Percentiles rank a stretch among this genome's conserved stretches.
Evolutionary conservation across 2,888 invertebrate species (phyloP).

Genomic region (Caenorhabditis panamensis): DNA sequence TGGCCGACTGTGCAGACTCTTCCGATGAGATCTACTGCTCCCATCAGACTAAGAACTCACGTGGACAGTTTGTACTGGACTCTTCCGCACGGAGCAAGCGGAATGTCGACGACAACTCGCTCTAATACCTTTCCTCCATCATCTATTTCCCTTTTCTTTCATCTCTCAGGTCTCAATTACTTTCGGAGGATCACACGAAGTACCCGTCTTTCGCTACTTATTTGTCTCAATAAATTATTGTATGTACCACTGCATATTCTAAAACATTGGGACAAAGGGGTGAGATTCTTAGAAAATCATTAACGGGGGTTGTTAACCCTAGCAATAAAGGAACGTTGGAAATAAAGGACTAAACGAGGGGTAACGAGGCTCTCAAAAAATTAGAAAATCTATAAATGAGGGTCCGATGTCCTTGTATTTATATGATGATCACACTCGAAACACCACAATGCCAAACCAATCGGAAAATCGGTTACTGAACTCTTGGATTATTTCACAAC

Average conservation of each 20-base stretch:
- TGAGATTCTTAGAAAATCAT: no score
- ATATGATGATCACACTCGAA: no score
- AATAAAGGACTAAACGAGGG: no score
- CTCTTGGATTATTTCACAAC: neutral
- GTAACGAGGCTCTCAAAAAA: no score
- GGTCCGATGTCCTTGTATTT: no score
- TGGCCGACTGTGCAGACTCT: conserved; percentile 71
- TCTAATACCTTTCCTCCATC: neutral
- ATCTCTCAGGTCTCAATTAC: conserved; percentile 35
- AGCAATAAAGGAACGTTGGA: no score
- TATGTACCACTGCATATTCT: no score
- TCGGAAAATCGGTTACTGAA: no score
- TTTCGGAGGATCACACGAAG: conserved; percentile 24
- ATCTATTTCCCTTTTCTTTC: neutral
- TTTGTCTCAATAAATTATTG: conserved; percentile 2
- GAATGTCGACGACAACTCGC: conserved; percentile 10
- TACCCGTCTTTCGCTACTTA: conserved; percentile 14
- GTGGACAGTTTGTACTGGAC: conserved; percentile 32
- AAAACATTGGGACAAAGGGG: no score
- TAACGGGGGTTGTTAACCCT: no score
- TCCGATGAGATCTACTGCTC: conserved; percentile 75
- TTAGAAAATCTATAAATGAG: no score
- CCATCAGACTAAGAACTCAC: conserved; percentile 14
- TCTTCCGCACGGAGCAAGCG: conserved; percentile 9
- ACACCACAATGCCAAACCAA: no score